Evolutionary conservation across 2,888 invertebrate genomes (phyloP).

Genomic region (Onthophagus sagittarius): DNA sequence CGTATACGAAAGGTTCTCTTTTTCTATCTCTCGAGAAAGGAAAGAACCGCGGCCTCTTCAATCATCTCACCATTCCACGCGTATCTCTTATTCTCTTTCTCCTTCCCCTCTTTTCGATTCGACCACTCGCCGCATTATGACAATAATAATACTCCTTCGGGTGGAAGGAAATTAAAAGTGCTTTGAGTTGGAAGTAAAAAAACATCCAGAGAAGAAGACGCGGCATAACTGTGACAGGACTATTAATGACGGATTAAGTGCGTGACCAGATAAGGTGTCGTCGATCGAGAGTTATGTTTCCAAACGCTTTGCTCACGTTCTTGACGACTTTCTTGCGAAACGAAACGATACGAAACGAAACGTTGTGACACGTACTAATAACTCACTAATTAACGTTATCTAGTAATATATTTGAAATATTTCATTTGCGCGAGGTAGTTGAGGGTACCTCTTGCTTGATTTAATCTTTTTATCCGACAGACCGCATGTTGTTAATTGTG

Average conservation of each 20-base stretch:
- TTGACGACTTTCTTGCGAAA: neutral
- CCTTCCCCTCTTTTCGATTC: neutral
- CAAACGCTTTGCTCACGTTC: neutral
- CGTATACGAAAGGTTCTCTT: neutral
- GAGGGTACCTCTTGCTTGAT: too few relatives aligned
- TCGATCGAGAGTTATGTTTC: neutral
- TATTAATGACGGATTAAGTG: neutral
- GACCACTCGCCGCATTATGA: neutral
- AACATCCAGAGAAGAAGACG: neutral
- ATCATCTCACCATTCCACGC: neutral
- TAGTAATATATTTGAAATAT: too few relatives aligned
- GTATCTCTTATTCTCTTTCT: neutral
- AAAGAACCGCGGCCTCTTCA: neutral
- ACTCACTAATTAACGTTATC: neutral
- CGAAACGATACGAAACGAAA: neutral
- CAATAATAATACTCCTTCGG: neutral
- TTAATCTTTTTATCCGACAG: too few relatives aligned
- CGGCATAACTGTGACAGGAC: neutral
- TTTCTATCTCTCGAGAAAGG: neutral
- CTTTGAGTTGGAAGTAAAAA: neutral
- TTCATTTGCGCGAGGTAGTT: too few relatives aligned
- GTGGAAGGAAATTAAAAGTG: neutral
- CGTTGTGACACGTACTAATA: neutral
- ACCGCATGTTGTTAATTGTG: too few relatives aligned
- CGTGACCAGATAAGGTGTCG: neutral